These are phyloP conservation scores for Corydoras sp. DNA, from an alignment of 2,113 vertebrate genomes.

Conservation along the genomic window DNA sequence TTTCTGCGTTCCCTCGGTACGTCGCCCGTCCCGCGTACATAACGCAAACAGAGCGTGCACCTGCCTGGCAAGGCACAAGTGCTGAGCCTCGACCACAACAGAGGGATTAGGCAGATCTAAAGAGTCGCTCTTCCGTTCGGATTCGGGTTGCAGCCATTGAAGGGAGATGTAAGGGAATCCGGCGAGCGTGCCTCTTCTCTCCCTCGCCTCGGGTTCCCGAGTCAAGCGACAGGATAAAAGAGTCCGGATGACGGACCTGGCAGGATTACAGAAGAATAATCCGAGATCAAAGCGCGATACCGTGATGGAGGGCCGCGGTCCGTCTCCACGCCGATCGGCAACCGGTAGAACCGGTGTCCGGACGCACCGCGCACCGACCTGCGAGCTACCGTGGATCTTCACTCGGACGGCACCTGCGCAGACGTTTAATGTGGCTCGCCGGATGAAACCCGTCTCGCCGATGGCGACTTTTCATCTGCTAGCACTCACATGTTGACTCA, in stretches of 20 bases:
- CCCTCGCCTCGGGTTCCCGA: conserved; percentile 53
- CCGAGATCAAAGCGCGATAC: conserved; percentile 43
- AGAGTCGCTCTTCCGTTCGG: conserved; percentile 39
- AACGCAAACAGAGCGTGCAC: conserved; percentile 16
- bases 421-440: conserved; percentile 40
- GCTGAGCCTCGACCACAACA: conserved; percentile 27
- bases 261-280: conserved; percentile 46
- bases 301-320: conserved; percentile 5
- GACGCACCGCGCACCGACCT: neutral
- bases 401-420: conserved; percentile 24
- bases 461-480: conserved; percentile 26
- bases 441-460: conserved; percentile 15
- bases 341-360: too few species aligned
- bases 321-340: neutral
- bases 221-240: conserved; percentile 44
- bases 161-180: conserved; percentile 54
- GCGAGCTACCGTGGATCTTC: conserved; percentile 14
- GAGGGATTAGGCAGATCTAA: conserved; percentile 37
- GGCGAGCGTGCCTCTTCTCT: conserved; percentile 33
- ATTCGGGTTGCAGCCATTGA: conserved; percentile 53
- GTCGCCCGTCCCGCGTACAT: neutral
- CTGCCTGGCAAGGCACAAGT: conserved; percentile 22
- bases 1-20: too few species aligned
- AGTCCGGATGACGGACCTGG: conserved; percentile 35
- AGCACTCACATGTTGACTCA: conserved; percentile 31